These are phyloP conservation scores for Melanotaenia trifasciata DNA, from an alignment of 2,797 vertebrate genomes.

Conservation along the genomic window DNA sequence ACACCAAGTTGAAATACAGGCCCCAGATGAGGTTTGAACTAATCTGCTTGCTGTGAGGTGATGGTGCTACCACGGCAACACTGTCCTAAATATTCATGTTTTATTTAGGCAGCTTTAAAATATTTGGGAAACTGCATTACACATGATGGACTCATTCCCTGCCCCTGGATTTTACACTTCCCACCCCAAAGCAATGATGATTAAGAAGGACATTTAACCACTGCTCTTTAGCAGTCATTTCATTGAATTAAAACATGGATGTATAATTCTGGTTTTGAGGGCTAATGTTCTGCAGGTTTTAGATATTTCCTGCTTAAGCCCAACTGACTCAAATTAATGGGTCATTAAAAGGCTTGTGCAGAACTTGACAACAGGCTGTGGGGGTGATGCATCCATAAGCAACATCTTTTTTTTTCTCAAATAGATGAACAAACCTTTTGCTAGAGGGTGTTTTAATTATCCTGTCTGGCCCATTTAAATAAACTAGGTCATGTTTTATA, in stretches of 20 bases:
- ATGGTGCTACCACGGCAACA: neutral
- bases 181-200: too few species aligned
- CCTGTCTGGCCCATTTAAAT: slow-evolving; percentile 1
- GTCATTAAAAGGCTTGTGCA: neutral
- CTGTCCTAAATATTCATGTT: neutral
- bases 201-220: too few species aligned
- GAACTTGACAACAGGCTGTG: neutral
- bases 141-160: too few species aligned
- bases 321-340: neutral
- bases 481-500: neutral
- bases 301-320: neutral
- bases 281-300: neutral
- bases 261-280: neutral
- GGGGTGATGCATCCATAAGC: neutral
- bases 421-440: neutral
- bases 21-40: neutral
- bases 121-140: neutral
- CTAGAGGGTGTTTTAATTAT: neutral
- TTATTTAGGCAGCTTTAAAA: neutral
- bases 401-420: neutral
- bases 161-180: too few species aligned
- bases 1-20: too few species aligned
- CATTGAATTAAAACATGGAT: too few species aligned
- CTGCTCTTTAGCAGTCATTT: neutral
- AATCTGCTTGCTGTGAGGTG: neutral